These are phyloP conservation scores for Dermatemys mawii DNA, from an alignment of 2,113 vertebrate species.

Conservation along the genomic window DNA sequence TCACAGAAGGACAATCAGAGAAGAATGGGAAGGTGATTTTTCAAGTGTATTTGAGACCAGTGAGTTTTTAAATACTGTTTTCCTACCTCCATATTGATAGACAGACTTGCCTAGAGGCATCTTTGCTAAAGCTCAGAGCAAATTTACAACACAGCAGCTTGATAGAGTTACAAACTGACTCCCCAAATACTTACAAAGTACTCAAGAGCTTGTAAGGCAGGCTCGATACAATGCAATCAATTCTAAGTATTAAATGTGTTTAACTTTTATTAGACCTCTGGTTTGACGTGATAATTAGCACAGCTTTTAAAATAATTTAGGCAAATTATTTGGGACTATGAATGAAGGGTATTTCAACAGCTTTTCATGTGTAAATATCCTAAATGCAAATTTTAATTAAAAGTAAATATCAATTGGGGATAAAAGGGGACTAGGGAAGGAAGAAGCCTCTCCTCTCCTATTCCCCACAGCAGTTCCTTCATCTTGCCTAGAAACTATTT, in stretches of 20 bases:
- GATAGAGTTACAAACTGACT: slow-evolving; percentile 40
- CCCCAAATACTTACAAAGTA: slow-evolving; percentile 34
- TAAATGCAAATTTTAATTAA: slow-evolving; percentile 65
- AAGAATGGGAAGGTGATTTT: slow-evolving; percentile 56
- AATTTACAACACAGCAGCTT: slow-evolving; percentile 45
- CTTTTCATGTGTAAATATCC: slow-evolving; percentile 74
- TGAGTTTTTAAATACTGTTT: slow-evolving; percentile 49
- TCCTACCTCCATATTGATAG: slow-evolving; percentile 17
- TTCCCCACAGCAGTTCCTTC: slow-evolving; percentile 37
- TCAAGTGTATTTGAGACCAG: slow-evolving; percentile 29
- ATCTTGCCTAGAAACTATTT: slow-evolving; percentile 66
- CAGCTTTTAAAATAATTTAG: slow-evolving; percentile 65
- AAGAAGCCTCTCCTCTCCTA: slow-evolving; percentile 61
- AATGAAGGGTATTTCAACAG: slow-evolving; percentile 66
- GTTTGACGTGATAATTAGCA: slow-evolving; percentile 56
- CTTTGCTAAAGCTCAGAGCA: slow-evolving; percentile 46
- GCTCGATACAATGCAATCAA: slow-evolving; percentile 39
- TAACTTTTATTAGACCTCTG: slow-evolving; percentile 38
- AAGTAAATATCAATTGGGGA: slow-evolving; percentile 34
- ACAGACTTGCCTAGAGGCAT: slow-evolving; percentile 36
- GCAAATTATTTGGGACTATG: slow-evolving; percentile 52
- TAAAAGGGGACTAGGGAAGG: slow-evolving; percentile 32
- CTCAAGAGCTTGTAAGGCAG: slow-evolving; percentile 41
- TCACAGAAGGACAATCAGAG: no score
- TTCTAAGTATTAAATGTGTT: slow-evolving; percentile 58